Conservation (phyloP, 2,888 invertebrate genomes). For the Drosophila nigritarsus region DNA sequence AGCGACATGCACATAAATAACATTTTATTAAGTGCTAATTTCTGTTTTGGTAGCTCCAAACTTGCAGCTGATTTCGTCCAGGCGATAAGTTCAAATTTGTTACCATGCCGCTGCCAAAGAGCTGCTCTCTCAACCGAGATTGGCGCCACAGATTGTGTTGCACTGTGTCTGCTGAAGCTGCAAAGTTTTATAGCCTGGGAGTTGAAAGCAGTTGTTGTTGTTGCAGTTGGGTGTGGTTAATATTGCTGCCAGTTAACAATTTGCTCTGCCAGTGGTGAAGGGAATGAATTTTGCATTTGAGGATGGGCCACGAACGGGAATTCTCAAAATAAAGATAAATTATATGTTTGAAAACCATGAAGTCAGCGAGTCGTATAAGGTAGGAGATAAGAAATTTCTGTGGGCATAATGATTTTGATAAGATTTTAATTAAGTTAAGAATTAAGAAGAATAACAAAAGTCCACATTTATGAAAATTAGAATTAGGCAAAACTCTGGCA, state of each 20-base stretch:
- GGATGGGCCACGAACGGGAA: not conserved
- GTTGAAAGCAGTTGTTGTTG: not conserved
- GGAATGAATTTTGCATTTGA: not conserved
- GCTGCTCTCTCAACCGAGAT: slow-evolving; percentile 30
- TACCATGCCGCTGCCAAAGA: slow-evolving; percentile 17
- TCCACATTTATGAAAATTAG: not conserved
- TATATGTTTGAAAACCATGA: not conserved
- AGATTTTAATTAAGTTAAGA: not conserved
- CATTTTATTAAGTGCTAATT: slow-evolving; percentile 79
- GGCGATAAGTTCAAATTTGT: slow-evolving; percentile 60
- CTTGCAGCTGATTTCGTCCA: slow-evolving; percentile 40
- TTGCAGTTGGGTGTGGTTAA: slow-evolving; percentile 19
- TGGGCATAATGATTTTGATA: not conserved
- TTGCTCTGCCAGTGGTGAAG: not conserved
- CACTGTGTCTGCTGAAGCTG: not conserved
- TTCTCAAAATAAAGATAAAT: not conserved
- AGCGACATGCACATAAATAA: slow-evolving; percentile 71
- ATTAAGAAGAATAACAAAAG: not conserved
- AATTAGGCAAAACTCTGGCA: not conserved
- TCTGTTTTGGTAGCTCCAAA: slow-evolving; percentile 58
- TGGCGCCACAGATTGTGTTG: slow-evolving; percentile 48
- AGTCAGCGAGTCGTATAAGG: no score
- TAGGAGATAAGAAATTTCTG: not conserved
- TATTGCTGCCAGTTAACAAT: not conserved
- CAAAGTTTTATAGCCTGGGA: not conserved